Base-by-base conservation (phyloP, 2,888 invertebrate genomes). In the Agapostemon virescens region DNA sequence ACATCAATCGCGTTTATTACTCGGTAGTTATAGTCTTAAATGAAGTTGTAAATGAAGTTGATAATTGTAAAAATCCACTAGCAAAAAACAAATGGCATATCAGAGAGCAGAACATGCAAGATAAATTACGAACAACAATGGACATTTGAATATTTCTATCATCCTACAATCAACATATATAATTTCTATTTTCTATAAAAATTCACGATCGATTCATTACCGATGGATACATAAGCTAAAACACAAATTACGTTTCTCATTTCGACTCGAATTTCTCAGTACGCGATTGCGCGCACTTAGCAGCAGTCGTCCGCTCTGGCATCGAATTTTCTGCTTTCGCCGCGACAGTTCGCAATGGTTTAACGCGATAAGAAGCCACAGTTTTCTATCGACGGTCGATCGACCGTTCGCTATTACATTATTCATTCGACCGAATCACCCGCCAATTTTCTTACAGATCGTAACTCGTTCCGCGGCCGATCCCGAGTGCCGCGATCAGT, bases 381-480 rank as follows among this genome's bases (percentile, higher is more conserved):
- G 40, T 58, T 58, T 40, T 58, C 58, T 69, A 58, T 58, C 38
- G 52, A 40, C 13, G 23, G 15, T 23, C 55, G 69, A 42, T 69
- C 69, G 38, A 13, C 52, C 0, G 52, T 7, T 23, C 23, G 20
- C 58, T 38, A 26, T 58, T 79, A 63, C 79, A 78, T 79, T 79
- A 79, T 79, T 78, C 79, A 79, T 78, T 33, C 23, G 30, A 30
- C 30, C 77, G 72, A 78, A 78, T 30, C 72, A 69, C 64, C n/a
- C 79, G 72, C 63, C 72, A 68, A 81, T 73, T 79, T 81, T 79
- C 69, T 69, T 33, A 69, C 74, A n/a, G 55, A 58, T 58, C 69
- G 69, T 55, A 49, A 38, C 63, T 33, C 72, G 52, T 30, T 72
- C 68, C 55, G 42, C 36, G 38, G 63, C 33, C 58, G 58, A 61